These are phyloP conservation scores for Scyliorhinus canicula DNA, from an alignment of 2,797 vertebrate species.

Conservation along the genomic window DNA sequence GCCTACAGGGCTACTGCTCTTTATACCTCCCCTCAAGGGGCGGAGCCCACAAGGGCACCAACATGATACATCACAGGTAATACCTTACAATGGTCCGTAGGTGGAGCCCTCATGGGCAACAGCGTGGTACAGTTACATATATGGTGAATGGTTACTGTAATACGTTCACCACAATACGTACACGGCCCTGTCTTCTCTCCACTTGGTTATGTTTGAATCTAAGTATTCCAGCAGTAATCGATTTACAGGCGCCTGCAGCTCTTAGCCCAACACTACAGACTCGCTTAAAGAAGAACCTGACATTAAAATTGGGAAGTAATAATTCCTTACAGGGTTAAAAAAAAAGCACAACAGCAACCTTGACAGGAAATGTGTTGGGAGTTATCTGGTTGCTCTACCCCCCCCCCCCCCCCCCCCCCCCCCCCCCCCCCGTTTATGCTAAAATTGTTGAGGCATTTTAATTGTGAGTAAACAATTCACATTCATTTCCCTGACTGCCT, in stretches of 20 bases:
- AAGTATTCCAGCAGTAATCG: background rate
- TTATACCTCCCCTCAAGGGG: too few relatives aligned
- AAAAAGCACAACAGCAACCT: background rate
- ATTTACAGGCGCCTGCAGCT: background rate
- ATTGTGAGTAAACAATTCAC: background rate
- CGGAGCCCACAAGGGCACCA: too few relatives aligned
- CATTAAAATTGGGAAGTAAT: background rate
- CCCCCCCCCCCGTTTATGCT: background rate
- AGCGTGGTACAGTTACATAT: too few relatives aligned
- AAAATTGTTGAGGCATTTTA: background rate
- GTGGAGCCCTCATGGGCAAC: too few relatives aligned
- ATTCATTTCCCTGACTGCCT: background rate
- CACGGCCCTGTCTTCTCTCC: background rate
- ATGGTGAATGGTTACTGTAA: too few relatives aligned
- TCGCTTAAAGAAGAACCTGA: background rate
- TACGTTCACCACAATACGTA: too few relatives aligned
- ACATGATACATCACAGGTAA: too few relatives aligned
- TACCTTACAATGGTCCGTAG: too few relatives aligned
- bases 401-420: fast-evolving
- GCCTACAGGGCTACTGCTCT: too few relatives aligned
- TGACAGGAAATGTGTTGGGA: background rate
- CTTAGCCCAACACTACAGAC: background rate
- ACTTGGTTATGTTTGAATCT: background rate
- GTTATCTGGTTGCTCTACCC: background rate
- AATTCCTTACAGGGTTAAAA: background rate